Conservation (phyloP, 2,888 invertebrate species). For the Litoditis marina region DNA sequence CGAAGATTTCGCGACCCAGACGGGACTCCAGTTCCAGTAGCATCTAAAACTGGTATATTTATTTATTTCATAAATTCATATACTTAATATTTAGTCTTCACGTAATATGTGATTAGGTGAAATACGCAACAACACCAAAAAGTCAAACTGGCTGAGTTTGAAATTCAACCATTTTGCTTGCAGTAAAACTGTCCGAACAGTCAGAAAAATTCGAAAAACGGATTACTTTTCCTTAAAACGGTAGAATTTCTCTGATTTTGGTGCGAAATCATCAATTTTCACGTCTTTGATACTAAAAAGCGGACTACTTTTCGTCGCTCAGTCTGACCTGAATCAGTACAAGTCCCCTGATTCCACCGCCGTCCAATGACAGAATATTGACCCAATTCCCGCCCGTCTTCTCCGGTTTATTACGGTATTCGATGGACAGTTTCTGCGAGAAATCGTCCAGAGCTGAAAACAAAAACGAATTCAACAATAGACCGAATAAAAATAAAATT, state of each 20-base stretch:
- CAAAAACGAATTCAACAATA: no score
- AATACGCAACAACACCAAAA: background rate
- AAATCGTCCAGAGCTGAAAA: conserved; percentile 15
- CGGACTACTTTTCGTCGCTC: no score
- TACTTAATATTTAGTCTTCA: no score
- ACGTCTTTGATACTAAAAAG: no score
- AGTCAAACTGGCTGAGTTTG: background rate
- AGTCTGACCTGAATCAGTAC: conserved; percentile 44
- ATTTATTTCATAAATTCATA: no score
- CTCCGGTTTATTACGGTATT: conserved; percentile 4
- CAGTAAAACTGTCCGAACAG: no score
- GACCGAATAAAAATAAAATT: no score
- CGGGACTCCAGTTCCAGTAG: conserved; percentile 42
- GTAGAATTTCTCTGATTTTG: no score
- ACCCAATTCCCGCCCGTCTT: conserved; percentile 1
- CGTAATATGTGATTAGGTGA: background rate
- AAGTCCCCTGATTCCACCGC: conserved; percentile 55
- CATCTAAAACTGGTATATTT: conserved; percentile 39
- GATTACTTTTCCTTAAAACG: no score
- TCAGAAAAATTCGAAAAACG: no score
- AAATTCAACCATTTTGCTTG: no score
- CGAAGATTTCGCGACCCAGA: conserved; percentile 68
- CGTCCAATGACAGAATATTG: conserved; percentile 37
- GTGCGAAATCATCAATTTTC: no score
- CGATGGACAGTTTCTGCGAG: conserved; percentile 12